Base-by-base conservation (phyloP, 2,113 vertebrate species). In the Rhynchopsitta pachyrhyncha region DNA sequence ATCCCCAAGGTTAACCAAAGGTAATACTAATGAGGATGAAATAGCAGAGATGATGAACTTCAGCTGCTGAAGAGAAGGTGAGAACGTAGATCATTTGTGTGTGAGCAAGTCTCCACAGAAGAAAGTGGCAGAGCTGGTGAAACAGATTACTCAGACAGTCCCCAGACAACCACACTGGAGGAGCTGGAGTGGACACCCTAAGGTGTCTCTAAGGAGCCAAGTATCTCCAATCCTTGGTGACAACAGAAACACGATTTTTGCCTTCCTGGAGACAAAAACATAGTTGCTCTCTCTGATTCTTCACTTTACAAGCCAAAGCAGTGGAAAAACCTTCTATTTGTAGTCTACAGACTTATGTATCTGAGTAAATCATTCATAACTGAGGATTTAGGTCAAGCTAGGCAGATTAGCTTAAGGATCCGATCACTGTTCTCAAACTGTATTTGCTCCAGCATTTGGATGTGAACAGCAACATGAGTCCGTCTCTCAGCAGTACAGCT, bases 361-460 rank as follows among this genome's bases (percentile, higher is more conserved):
- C 33, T 63, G 57, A 85, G 70, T 9, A 91, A 85, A 47, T 49
- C 53, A 80, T 66, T 66, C 15, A 59, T 22, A 53, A 60, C 4
- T 44, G 44, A 78, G 44, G 86, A 92, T 91, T 93, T 62, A 92
- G 81, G 70, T 87, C 44, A 91, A 91, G 13, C 28, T 94, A 82
- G 85, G 44, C 31, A 91, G 70, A 92, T 91, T 82, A 66, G 6
- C 15, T 82, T 79, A 82, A 80, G 52, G n/a, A 90, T 28, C 17
- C 69, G 44, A 85, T 23, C 66, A 75, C 20, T 39, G 12, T 68
- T 94, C 57, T 78, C 88, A 55, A 78, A 47, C 7, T 63, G 23
- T 27, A 37, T 82, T 63, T 82, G 23, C 42, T 91, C 47, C 46
- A 59, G 22, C 28, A 42, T 85, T 95, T 82, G 53, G 47, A 66